Base-by-base conservation (phyloP, 2,113 vertebrate species). In the Hipposideros armiger region DNA sequence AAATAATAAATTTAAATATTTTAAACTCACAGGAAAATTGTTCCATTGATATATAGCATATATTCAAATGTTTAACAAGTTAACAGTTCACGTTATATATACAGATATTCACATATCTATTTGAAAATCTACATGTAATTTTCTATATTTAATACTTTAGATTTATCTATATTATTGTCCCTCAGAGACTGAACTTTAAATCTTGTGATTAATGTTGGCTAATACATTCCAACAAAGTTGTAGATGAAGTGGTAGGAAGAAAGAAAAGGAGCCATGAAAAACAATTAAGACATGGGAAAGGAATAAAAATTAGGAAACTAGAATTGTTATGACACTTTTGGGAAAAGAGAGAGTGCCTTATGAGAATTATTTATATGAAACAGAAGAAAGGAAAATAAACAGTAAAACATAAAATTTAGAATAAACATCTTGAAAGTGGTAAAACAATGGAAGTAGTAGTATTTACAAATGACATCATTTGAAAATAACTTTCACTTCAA, bases 191-290 rank as follows among this genome's bases (percentile, higher is more conserved):
- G 11, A 92, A 90, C 40, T 83, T 88, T 96, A 94, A 30, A 58
- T 77, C 45, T 84, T 92, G 11, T 92, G 91, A 84, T 84, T 4
- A 17, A 66, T 86, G 10, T 54, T 50, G 36, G 8, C 24, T 91
- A 74, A 81, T 26, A 92, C 30, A 87, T 92, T 96, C 30, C 69
- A 89, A 76, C 58, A 54, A 85, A 84, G 11, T 14, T 87, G 30
- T 80, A 86, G 56, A 52, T 80, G 13, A 94, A 89, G 45, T 66
- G 45, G 52, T 58, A 90, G n/a, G 42, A 95, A 42, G n/a, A 90
- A 89, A 76, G 70, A 95, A 87, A 85, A 95, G 30, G 1, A 87
- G 11, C 13, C 60, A 85, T 74, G 56, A 97, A 85, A 95, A 58
- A 22, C 82, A 94, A 82, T 80, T 92, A 96, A 58, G 64, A 80